Base-by-base conservation (phyloP, 2,113 vertebrate species). In the Gallinago media region DNA sequence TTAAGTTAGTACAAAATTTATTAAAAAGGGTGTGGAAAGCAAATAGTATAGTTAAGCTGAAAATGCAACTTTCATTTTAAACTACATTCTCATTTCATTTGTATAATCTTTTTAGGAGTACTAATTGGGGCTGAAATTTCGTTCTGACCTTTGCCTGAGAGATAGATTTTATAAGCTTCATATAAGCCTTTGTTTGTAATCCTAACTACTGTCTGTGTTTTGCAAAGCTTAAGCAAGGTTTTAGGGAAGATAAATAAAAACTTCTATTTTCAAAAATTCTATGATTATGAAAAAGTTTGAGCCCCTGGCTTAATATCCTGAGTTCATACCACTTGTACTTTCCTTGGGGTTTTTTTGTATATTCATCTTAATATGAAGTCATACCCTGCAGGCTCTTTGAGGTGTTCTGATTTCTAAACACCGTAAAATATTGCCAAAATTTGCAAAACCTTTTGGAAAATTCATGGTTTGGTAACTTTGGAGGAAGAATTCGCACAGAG, bases 1-100 rank as follows among this genome's bases (percentile, higher is more conserved):
- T 97, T 99, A 94, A 98, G 99, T 99, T 93, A 96, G 97, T 97
- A 85, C 88, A 67, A 32, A 18, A 38, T 91, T 97, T 85, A 90
- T 87, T 89, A 23, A 89, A 80, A 44, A 68, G 44, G 2, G 1
- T 22, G 17, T 70, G 18, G 59, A 84, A 92, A 94, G 22, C 81
- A 71, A 93, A 71, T 71, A 47, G 11, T 77, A n/a, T 6, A 70
- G 36, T 80, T 49, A 66, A 91, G 40, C 8, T 77, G 54, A 88
- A 88, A 93, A 58, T n/a, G 32, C 36, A 85, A 4, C 29, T 93
- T 89, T 46, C 3, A 46, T 82, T 94, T 91, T 58, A 75, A 87
- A n/a, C 21, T 59, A 2, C n/a, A 20, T 55, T 93, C 42, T 84
- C 19, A 25, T 76, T 59, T 89, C 17, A n/a, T n/a, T 78, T 72